Evolutionary conservation across 2,113 vertebrate genomes (phyloP).

Genomic region (Eurystomus gularis): DNA sequence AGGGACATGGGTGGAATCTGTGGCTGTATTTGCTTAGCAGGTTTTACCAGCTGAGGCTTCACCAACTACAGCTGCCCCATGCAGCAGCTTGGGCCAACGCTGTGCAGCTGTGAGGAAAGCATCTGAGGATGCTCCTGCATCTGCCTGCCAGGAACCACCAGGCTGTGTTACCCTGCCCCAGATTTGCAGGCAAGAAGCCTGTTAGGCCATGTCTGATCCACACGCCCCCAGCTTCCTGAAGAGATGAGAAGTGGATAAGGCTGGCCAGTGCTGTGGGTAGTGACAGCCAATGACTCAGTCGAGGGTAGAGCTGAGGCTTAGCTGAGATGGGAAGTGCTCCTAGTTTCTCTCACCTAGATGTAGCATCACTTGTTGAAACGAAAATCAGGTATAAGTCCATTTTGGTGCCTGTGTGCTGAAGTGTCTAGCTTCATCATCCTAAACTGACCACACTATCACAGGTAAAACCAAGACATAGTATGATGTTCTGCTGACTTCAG

Average conservation of each 20-base stretch:
- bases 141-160: background rate
- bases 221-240: background rate
- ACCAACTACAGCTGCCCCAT: too few relatives aligned
- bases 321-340: background rate
- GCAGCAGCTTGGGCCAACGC: too few relatives aligned
- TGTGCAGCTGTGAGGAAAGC: background rate
- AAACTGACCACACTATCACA: background rate
- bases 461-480: background rate
- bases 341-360: background rate
- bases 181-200: background rate
- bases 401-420: background rate
- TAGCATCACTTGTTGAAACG: background rate
- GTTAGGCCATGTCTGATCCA: background rate
- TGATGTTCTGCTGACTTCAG: background rate
- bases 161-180: background rate
- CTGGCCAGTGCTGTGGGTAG: rapidly evolving
- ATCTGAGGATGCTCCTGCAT: background rate
- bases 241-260: background rate
- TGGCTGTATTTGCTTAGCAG: background rate
- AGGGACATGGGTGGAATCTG: background rate
- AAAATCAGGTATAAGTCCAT: background rate
- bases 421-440: background rate
- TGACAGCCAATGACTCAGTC: background rate
- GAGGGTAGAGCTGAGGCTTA: background rate
- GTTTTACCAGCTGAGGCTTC: background rate